These are phyloP conservation scores for Panagrolaimus sp. DNA, from an alignment of 1,140 invertebrate genomes.

Conservation along the genomic window DNA sequence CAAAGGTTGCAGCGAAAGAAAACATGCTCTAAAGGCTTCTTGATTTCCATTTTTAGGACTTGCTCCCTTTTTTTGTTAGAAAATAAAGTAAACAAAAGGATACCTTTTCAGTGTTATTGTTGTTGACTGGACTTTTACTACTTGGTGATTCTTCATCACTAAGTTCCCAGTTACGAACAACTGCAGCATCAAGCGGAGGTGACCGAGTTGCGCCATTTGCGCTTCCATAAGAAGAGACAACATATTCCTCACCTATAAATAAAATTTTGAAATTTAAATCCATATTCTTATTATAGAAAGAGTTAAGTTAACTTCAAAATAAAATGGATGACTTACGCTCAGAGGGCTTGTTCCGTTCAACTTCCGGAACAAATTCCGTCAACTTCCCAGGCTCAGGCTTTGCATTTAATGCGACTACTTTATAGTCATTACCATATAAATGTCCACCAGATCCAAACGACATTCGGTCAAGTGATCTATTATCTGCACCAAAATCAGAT, in stretches of 20 bases:
- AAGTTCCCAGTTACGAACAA: slow-evolving; percentile 13
- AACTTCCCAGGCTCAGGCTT: slow-evolving; percentile 15
- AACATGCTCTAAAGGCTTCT: too few species aligned
- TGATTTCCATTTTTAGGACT: too few species aligned
- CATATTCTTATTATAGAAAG: too few species aligned
- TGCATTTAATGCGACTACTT: slow-evolving; percentile 4
- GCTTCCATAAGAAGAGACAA: neutral
- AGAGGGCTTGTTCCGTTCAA: slow-evolving; percentile 5
- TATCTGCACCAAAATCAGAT: slow-evolving; percentile 10
- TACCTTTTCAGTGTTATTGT: slow-evolving; percentile 7
- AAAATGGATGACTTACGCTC: neutral
- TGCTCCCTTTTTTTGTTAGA: too few species aligned
- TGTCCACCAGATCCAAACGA: slow-evolving; percentile 3
- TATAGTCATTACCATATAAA: neutral
- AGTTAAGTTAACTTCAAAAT: neutral
- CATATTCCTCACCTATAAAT: neutral
- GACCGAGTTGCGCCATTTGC: slow-evolving; percentile 4
- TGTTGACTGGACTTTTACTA: neutral
- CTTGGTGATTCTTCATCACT: slow-evolving; percentile 10
- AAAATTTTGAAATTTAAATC: slow-evolving; percentile 1
- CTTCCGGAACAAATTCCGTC: slow-evolving; percentile 15
- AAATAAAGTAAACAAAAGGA: neutral
- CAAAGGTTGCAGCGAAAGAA: too few species aligned
- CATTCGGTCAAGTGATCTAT: slow-evolving; percentile 4
- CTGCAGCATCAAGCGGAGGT: slow-evolving; percentile 3